Evolutionary conservation across 2,113 vertebrate species (phyloP).

Genomic region (Lontra canadensis): DNA sequence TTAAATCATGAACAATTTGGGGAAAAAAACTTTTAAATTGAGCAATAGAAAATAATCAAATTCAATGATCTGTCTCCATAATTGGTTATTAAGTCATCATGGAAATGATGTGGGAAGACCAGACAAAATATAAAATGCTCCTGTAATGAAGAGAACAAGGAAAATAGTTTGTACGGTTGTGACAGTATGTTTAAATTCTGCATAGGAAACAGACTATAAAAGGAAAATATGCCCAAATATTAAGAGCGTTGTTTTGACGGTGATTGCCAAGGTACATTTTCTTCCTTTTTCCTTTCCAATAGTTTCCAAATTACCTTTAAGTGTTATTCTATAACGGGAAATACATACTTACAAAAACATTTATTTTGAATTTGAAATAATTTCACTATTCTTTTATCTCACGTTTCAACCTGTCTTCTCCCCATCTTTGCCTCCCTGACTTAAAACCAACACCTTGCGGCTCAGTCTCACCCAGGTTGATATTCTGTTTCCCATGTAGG

Average conservation of each 20-base stretch:
- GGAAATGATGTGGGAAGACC: neutral
- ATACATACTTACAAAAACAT: neutral
- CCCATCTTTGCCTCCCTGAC: neutral
- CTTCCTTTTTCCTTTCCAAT: neutral
- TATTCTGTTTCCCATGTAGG: neutral
- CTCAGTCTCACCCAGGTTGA: neutral
- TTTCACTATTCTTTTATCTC: neutral
- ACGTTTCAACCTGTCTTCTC: neutral
- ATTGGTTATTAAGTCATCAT: neutral
- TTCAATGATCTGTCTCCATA: neutral
- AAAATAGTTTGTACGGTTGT: neutral
- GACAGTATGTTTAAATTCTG: neutral
- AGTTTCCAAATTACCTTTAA: neutral
- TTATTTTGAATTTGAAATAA: slow-evolving; percentile 6
- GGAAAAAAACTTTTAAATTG: neutral
- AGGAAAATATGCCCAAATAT: neutral
- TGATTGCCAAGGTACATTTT: neutral
- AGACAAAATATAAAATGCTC: neutral
- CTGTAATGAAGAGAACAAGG: slow-evolving; percentile 13
- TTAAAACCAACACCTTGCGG: neutral
- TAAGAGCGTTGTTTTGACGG: neutral
- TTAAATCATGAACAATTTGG: neutral
- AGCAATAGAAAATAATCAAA: neutral
- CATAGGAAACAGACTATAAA: neutral
- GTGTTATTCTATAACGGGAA: neutral